These are phyloP conservation scores for Beroe ovata DNA, from an alignment of 37 sponge, comb jelly and placozoan species.

Conservation along the genomic window DNA sequence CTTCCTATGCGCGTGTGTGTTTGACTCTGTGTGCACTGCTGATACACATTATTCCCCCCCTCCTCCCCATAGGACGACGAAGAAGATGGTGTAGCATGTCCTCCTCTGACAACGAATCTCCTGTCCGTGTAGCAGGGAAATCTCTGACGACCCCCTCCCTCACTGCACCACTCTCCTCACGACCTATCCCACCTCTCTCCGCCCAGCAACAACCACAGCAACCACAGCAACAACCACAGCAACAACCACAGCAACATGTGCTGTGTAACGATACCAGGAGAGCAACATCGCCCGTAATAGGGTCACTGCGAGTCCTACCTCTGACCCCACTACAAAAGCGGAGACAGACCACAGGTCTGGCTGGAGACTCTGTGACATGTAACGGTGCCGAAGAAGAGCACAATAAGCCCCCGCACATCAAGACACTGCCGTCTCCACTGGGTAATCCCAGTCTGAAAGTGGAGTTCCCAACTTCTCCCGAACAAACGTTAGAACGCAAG, in stretches of 20 bases:
- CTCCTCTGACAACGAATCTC: too few relatives aligned
- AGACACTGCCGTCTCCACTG: not conserved
- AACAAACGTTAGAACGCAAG: not conserved
- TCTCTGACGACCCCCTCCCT: not conserved
- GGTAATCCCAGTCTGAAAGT: not conserved
- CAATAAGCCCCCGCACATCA: not conserved
- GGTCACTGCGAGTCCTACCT: not conserved
- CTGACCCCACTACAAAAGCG: not conserved
- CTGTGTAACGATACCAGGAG: not conserved
- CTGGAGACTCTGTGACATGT: not conserved
- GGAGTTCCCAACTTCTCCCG: not conserved
- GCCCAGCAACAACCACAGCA: too few relatives aligned
- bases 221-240: too few relatives aligned
- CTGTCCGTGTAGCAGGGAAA: too few relatives aligned
- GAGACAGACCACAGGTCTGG: not conserved
- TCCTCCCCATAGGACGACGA: too few relatives aligned
- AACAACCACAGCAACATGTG: too few relatives aligned
- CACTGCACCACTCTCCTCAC: not conserved
- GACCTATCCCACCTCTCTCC: not conserved
- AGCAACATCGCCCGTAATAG: not conserved
- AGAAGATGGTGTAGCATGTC: too few relatives aligned
- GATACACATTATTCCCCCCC: too few relatives aligned
- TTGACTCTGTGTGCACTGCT: too few relatives aligned
- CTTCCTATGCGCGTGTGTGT: too few relatives aligned
- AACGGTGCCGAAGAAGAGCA: not conserved